A percentile compares a stretch with the other conserved stretches of the same genome.
Evolutionary conservation across 1,140 invertebrate species (phyloP).

Genomic region (Harpegnathos saltator): DNA sequence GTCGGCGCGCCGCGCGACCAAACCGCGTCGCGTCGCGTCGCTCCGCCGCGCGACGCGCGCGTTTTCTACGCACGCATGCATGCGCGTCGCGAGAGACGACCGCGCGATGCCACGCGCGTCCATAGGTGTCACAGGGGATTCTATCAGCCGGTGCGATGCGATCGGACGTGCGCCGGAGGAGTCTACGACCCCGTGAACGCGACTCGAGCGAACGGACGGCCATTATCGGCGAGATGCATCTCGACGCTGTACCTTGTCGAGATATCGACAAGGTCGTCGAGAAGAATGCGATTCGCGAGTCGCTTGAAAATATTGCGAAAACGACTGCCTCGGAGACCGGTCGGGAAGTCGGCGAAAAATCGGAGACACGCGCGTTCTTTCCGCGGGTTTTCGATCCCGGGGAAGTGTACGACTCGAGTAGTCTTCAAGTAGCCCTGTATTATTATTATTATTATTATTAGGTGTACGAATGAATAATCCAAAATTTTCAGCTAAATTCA

Average conservation of each 20-base stretch:
- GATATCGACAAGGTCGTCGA: not conserved
- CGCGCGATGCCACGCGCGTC: conserved; percentile 9
- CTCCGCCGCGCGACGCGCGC: not conserved
- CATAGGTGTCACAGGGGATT: conserved; percentile 33
- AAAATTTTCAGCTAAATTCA: too few relatives aligned
- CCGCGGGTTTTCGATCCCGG: too few relatives aligned
- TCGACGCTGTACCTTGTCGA: not conserved
- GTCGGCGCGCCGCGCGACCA: not conserved
- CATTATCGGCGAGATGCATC: conserved; percentile 22
- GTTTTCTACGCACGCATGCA: too few relatives aligned
- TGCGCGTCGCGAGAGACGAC: conserved; percentile 25
- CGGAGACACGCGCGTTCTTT: too few relatives aligned
- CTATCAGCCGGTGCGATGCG: conserved; percentile 17
- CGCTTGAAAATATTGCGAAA: not conserved
- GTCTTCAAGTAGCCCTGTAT: too few relatives aligned
- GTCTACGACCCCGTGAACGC: conserved; percentile 3
- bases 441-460: too few relatives aligned
- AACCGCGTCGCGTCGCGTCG: conserved; percentile 21
- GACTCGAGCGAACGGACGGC: conserved; percentile 7
- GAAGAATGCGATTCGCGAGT: conserved; percentile 14
- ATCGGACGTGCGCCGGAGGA: conserved; percentile 29
- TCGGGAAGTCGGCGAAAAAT: not conserved
- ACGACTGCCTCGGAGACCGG: too few relatives aligned
- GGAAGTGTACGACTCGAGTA: too few relatives aligned
- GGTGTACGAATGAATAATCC: too few relatives aligned